Evolutionary conservation across 2,113 vertebrate genomes (phyloP).

Genomic region (Pica pica): DNA sequence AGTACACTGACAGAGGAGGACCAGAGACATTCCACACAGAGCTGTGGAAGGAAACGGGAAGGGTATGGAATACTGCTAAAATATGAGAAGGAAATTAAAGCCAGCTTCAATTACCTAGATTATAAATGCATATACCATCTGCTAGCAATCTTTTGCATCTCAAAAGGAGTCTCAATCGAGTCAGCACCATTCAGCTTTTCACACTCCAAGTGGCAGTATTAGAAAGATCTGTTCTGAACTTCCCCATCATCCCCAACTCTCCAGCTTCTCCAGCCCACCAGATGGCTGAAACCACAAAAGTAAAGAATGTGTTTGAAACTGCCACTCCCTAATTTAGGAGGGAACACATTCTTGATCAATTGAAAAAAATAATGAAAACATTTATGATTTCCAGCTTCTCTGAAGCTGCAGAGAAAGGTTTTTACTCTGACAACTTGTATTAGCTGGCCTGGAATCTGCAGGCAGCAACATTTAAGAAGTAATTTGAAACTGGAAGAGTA

Average conservation of each 20-base stretch:
- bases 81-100: not conserved
- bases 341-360: not conserved
- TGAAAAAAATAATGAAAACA: not conserved
- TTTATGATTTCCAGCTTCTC: slow-evolving; percentile 16
- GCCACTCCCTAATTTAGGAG: not conserved
- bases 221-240: not conserved
- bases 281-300: slow-evolving; percentile 28
- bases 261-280: not conserved
- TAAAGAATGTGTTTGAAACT: not conserved
- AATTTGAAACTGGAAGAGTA: slow-evolving; percentile 38
- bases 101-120: not conserved
- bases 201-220: not conserved
- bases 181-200: slow-evolving; percentile 6
- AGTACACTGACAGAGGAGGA: not conserved
- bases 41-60: not conserved
- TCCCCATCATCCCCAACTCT: not conserved
- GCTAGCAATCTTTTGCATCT: not conserved
- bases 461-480: slow-evolving; percentile 27
- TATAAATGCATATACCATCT: not conserved
- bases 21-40: not conserved
- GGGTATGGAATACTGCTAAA: not conserved
- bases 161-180: not conserved
- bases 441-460: not conserved
- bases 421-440: not conserved
- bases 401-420: slow-evolving; percentile 14